phyloP scores from a whole-genome alignment of 2,888 invertebrate species.

The Eilema griseolum region DNA sequence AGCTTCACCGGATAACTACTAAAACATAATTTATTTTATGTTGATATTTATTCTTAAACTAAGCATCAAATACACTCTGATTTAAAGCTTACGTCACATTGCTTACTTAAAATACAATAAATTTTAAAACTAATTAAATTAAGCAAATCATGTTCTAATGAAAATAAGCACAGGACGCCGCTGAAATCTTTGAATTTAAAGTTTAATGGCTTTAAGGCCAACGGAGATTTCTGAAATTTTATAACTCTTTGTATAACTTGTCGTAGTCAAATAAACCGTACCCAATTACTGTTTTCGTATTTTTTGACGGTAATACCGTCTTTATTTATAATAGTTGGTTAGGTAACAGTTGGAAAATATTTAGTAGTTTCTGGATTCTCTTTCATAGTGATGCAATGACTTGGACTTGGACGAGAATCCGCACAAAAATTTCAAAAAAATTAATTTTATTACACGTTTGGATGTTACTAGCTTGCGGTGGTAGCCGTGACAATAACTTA shows the following conservation, averaged over 20 bases:
- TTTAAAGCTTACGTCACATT: background rate
- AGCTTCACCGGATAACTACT: background rate
- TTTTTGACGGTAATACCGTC: slow-evolving; percentile 28
- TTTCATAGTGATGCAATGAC: background rate
- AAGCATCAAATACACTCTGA: background rate
- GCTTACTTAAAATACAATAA: slow-evolving; percentile 14
- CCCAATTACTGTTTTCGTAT: slow-evolving; percentile 41
- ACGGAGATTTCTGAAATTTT: slow-evolving; percentile 41
- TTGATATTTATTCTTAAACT: background rate
- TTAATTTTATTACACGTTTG: too few relatives aligned
- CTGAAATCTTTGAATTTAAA: slow-evolving; percentile 40
- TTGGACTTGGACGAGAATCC: too few relatives aligned
- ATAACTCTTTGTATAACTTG: slow-evolving; percentile 38
- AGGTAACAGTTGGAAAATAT: background rate
- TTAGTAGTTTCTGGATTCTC: background rate
- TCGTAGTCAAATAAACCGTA: slow-evolving; percentile 28
- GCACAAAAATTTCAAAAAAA: too few relatives aligned
- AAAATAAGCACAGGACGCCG: slow-evolving; percentile 21
- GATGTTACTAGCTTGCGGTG: too few relatives aligned
- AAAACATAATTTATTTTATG: background rate
- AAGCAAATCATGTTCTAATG: slow-evolving; percentile 26
- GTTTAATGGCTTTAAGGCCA: slow-evolving; percentile 44
- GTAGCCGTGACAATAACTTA: background rate
- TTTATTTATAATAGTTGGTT: slow-evolving; percentile 24
- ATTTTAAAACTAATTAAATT: slow-evolving; percentile 22